A percentile compares a stretch with the other conserved stretches of the same genome.
Evolutionary conservation across 2,888 invertebrate species (phyloP).

Genomic region (Entomobrya multifasciata): DNA sequence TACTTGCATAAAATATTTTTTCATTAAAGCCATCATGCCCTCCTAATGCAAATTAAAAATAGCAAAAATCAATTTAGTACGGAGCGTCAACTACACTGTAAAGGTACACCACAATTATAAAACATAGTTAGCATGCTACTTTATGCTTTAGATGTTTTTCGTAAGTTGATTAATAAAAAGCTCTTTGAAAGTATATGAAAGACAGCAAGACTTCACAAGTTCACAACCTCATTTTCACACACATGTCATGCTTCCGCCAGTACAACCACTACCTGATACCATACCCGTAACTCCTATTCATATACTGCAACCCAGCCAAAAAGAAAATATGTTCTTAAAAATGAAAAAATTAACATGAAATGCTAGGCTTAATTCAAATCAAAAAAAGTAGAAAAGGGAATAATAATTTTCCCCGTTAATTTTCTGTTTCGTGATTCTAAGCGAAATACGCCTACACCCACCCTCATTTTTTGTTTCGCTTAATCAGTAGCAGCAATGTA

Average conservation of each 20-base stretch:
- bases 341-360: not conserved
- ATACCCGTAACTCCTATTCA: no score
- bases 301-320: no score
- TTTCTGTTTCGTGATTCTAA: not conserved
- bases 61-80: not conserved
- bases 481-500: slow-evolving; percentile 8
- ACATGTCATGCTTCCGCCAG: no score
- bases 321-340: no score
- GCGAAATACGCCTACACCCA: slow-evolving; percentile 19
- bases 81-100: not conserved
- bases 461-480: not conserved
- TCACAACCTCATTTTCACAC: no score
- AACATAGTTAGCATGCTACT: no score
- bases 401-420: not conserved
- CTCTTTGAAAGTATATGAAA: not conserved
- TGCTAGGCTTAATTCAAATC: not conserved
- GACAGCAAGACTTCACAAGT: not conserved
- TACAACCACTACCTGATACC: no score
- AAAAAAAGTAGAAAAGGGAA: not conserved
- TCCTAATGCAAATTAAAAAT: not conserved
- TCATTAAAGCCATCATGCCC: not conserved
- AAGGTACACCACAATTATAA: no score
- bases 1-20: no score
- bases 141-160: no score
- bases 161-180: not conserved